Conservation (phyloP, 2,888 invertebrate species). For the Aphodius granarius region DNA sequence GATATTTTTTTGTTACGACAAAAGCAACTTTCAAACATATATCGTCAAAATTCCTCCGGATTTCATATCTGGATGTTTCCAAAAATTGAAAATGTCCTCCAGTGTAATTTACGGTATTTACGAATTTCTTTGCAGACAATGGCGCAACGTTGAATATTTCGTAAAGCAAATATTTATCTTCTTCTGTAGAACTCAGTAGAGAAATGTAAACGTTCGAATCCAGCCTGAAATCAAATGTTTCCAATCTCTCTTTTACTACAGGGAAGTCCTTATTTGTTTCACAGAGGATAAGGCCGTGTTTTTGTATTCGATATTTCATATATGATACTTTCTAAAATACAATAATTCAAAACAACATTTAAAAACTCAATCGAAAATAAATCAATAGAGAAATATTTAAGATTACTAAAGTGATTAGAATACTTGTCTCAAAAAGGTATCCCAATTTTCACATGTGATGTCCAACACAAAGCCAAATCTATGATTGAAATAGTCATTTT, state of each 20-base stretch:
- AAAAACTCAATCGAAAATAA: no score
- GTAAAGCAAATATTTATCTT: conserved; percentile 8
- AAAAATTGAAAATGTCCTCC: not conserved
- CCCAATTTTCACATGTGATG: conserved; percentile 17
- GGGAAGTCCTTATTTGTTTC: conserved; percentile 1
- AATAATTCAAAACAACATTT: not conserved
- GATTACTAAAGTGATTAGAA: not conserved
- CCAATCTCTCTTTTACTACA: not conserved
- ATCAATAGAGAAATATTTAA: not conserved
- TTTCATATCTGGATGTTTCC: conserved; percentile 12
- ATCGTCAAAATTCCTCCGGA: conserved; percentile 15
- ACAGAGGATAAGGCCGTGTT: conserved; percentile 19
- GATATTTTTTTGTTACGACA: conserved; percentile 19
- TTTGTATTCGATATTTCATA: conserved; percentile 15
- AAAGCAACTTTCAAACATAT: conserved; percentile 20
- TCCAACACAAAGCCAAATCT: conserved; percentile 20
- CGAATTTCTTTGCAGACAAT: not conserved
- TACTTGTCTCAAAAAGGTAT: conserved; percentile 15
- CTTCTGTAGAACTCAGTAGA: not conserved
- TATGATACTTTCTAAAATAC: conserved; percentile 13
- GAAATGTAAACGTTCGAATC: conserved; percentile 22
- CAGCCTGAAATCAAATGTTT: conserved; percentile 17
- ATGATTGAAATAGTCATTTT: conserved; percentile 18
- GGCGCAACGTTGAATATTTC: conserved; percentile 19
- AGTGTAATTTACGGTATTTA: conserved; percentile 19